phyloP scores from a whole-genome alignment of 1,140 invertebrate species.

The Drosophila guanche region DNA sequence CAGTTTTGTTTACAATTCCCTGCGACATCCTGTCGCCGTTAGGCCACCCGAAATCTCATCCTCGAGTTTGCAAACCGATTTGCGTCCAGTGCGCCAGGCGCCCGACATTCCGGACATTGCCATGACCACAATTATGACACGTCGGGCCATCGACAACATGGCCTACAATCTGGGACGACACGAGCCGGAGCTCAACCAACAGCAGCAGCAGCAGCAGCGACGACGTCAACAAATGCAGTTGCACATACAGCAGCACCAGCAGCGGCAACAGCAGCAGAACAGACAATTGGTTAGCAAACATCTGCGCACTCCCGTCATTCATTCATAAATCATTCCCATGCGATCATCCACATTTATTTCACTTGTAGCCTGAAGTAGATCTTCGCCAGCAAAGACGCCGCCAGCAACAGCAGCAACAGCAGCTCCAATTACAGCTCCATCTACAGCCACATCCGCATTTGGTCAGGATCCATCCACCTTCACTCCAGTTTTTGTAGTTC shows the following conservation, averaged over 20 bases:
- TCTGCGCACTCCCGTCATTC: neutral
- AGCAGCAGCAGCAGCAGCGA: conserved; percentile 49
- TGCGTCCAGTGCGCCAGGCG: conserved; percentile 63
- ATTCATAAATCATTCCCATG: conserved; percentile 1
- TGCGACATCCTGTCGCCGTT: conserved; percentile 57
- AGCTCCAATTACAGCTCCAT: conserved; percentile 16
- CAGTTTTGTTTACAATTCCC: conserved; percentile 81
- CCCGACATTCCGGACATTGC: conserved; percentile 34
- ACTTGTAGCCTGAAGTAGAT: conserved; percentile 43
- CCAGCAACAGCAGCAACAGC: conserved; percentile 16
- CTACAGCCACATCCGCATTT: conserved; percentile 16
- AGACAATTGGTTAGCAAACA: conserved; percentile 67
- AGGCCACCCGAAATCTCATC: conserved; percentile 55
- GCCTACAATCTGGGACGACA: conserved; percentile 39
- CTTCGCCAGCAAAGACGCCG: conserved; percentile 4
- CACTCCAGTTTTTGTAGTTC: conserved; percentile 12
- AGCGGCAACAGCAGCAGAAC: conserved; percentile 47
- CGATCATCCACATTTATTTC: conserved; percentile 23
- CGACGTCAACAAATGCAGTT: conserved; percentile 45
- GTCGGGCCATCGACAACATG: conserved; percentile 48
- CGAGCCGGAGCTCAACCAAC: conserved; percentile 14
- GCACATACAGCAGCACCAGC: conserved; percentile 51
- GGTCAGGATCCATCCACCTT: conserved; percentile 31
- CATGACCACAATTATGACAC: conserved; percentile 38
- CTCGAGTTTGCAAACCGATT: conserved; percentile 67